Base-by-base conservation (phyloP, 2,113 vertebrate species). In the Cynocephalus volans region DNA sequence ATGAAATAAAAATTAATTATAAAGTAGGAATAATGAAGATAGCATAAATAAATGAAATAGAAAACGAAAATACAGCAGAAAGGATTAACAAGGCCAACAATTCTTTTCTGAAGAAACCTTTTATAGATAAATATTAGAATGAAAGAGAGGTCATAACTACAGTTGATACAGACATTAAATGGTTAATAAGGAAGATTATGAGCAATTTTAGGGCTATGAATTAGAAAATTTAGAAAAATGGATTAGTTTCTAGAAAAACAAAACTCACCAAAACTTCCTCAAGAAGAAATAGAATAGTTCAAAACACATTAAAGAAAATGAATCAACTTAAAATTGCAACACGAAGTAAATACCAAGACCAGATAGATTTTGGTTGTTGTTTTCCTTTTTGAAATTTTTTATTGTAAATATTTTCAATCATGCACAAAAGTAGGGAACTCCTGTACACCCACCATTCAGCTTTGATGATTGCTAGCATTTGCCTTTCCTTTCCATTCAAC, bases 1-100 rank as follows among this genome's bases (percentile, higher is more conserved):
- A 88, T 79, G n/a, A 95, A 94, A 75, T 93, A 79, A 31, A 79
- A 81, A 88, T 77, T 19, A 77, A 73, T 62, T 90, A 95, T 89
- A 72, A 6, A 48, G 26, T 95, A 9, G 72, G 45, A 90, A 36
- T 82, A 12, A 83, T 85, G 81, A 93, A 75, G 28, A 56, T 70
- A 77, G 21, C 12, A 83, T 50, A 65, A 91, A 90, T 88, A 64
- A 95, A 60, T 88, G 76, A 69, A 77, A 77, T 58, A 65, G 26
- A 54, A 88, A 88, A 93, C 56, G 28, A 62, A 84, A 73, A 75
- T 24, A 58, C 26, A 58, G 64, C 15, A 36, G 28, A 75, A 17
- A 33, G 12, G 3, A 92, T 84, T 94, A 92, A 75, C 26, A 76
- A 79, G 14, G 15, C n/a, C 24, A 36, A 13, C 80, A 81, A n/a